phyloP scores from a whole-genome alignment of 2,888 invertebrate genomes.

The Myopa testacea region DNA sequence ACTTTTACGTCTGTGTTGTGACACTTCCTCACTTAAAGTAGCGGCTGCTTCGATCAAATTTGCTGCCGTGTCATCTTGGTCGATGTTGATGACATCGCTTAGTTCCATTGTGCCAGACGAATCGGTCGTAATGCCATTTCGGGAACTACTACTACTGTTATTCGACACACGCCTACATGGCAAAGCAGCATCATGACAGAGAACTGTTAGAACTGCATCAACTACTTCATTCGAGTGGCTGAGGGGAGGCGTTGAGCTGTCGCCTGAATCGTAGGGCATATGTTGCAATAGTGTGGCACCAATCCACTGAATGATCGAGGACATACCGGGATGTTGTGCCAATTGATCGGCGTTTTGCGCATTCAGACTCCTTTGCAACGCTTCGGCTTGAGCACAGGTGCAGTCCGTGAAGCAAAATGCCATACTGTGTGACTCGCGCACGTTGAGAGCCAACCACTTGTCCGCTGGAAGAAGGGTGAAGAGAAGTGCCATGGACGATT shows the following conservation, averaged over 20 bases:
- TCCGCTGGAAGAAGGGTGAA: constrained; percentile 79
- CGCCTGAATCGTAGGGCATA: constrained; percentile 67
- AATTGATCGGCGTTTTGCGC: constrained; percentile 75
- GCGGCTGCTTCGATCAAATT: constrained; percentile 40
- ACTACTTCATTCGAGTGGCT: constrained; percentile 75
- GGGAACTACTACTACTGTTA: constrained; percentile 34
- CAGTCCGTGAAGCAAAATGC: constrained; percentile 89
- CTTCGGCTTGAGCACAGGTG: constrained; percentile 75
- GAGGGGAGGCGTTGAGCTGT: constrained; percentile 51
- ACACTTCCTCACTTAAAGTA: constrained; percentile 6
- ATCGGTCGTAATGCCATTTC: constrained; percentile 39
- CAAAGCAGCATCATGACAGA: constrained; percentile 83
- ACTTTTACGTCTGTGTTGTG: constrained; percentile 56
- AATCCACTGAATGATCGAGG: constrained; percentile 75
- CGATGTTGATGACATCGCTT: constrained; percentile 68
- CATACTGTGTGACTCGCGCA: constrained; percentile 83
- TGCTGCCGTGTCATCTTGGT: constrained; percentile 63
- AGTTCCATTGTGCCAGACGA: constrained; percentile 58
- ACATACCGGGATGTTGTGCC: constrained; percentile 80
- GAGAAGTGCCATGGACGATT: constrained; percentile 85
- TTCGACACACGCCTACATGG: constrained; percentile 73
- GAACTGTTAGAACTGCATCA: constrained; percentile 84
- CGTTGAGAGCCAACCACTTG: constrained; percentile 74
- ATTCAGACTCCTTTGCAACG: constrained; percentile 67
- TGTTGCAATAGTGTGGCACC: constrained; percentile 76